phyloP scores from a whole-genome alignment of 2,888 invertebrate species.

The Polymixis flavicincta region DNA sequence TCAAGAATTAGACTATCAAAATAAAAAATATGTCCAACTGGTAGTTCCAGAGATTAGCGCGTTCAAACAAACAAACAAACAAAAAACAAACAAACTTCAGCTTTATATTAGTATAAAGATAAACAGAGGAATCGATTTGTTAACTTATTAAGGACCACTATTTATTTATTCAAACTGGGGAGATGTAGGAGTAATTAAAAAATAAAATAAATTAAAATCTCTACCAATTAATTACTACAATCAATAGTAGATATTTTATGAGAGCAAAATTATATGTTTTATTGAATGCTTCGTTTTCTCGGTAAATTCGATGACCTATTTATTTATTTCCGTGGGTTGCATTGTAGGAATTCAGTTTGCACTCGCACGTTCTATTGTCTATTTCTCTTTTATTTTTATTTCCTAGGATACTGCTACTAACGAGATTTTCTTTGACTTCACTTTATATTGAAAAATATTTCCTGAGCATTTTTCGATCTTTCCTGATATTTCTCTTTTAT shows the following conservation, averaged over 20 bases:
- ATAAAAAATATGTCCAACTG: too few species aligned
- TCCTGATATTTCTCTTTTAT: background rate
- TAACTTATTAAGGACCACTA: background rate
- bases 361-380: background rate
- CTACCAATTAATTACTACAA: background rate
- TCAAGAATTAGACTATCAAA: too few species aligned
- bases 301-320: background rate
- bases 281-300: background rate
- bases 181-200: too few species aligned
- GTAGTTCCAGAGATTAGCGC: too few species aligned
- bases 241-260: background rate
- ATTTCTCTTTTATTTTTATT: background rate
- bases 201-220: background rate
- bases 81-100: too few species aligned
- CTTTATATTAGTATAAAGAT: too few species aligned
- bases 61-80: too few species aligned
- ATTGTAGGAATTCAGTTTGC: conserved; percentile 2
- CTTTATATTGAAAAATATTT: background rate
- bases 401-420: background rate
- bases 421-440: background rate
- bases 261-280: background rate
- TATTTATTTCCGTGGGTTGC: background rate
- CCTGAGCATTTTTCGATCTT: background rate
- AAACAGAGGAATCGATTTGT: background rate
- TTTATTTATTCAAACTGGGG: background rate